Evolutionary conservation across 2,888 invertebrate genomes (phyloP).

Genomic region (Scrobipalpa costella): DNA sequence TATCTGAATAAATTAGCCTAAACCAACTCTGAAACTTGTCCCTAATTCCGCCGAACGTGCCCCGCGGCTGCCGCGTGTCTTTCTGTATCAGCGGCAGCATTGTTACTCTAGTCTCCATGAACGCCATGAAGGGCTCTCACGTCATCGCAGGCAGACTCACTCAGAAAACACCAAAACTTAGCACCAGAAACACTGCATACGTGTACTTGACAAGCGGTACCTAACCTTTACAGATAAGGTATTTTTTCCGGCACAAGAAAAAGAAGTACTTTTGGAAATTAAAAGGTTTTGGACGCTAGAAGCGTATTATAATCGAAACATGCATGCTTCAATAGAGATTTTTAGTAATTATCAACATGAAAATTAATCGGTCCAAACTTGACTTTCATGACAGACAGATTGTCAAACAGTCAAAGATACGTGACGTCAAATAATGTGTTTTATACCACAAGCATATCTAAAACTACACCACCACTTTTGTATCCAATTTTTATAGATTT

Average conservation of each 20-base stretch:
- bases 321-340: conserved; percentile 40
- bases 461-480: background rate
- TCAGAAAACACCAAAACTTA: conserved; percentile 58
- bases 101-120: conserved; percentile 50
- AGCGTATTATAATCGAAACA: conserved; percentile 38
- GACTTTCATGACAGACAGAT: conserved; percentile 23
- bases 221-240: conserved; percentile 59
- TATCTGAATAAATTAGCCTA: conserved; percentile 94
- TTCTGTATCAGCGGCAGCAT: conserved; percentile 91
- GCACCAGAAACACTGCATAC: conserved; percentile 70
- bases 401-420: conserved; percentile 2
- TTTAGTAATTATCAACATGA: conserved; percentile 36
- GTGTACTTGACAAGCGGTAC: conserved; percentile 71
- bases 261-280: conserved; percentile 32
- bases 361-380: conserved; percentile 35
- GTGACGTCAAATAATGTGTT: conserved; percentile 17
- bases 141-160: conserved; percentile 65
- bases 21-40: conserved; percentile 90
- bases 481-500: too few relatives aligned
- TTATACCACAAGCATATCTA: background rate
- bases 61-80: conserved; percentile 82
- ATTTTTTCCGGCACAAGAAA: conserved; percentile 29
- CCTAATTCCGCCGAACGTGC: conserved; percentile 82
- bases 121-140: conserved; percentile 57
- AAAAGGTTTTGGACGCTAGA: conserved; percentile 34